These are phyloP conservation scores for Tor tambroides DNA, from an alignment of 2,113 vertebrate genomes.

Conservation along the genomic window DNA sequence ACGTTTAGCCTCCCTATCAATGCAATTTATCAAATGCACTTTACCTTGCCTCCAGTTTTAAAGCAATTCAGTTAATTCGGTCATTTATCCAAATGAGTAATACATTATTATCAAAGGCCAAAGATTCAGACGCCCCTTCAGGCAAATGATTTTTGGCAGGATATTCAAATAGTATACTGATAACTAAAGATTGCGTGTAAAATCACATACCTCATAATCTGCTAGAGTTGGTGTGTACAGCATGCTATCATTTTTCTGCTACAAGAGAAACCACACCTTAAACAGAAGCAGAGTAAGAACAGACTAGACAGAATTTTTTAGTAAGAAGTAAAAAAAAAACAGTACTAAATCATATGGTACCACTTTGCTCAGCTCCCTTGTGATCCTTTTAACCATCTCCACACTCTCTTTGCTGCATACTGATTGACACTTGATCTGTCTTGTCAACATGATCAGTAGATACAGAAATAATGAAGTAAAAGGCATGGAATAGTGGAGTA, in stretches of 20 bases:
- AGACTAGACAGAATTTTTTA: too few relatives aligned
- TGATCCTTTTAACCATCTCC: background rate
- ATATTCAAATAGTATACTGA: background rate
- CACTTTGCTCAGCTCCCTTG: background rate
- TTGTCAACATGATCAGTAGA: conserved; percentile 30
- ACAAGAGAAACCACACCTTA: conserved; percentile 11
- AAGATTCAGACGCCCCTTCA: background rate
- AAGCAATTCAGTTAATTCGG: background rate
- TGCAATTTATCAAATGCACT: background rate
- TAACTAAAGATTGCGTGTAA: background rate
- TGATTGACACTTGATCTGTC: conserved; percentile 32
- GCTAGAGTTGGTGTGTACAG: conserved; percentile 66
- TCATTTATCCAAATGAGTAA: background rate
- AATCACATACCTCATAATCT: conserved; percentile 63
- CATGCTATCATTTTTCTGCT: conserved; percentile 53
- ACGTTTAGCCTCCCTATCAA: background rate
- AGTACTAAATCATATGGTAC: background rate
- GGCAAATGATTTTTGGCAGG: background rate
- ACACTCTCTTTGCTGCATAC: conserved; percentile 21
- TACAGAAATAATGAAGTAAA: conserved; percentile 24
- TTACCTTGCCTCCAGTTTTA: too few relatives aligned
- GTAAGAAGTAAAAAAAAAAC: background rate
- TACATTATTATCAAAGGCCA: background rate
- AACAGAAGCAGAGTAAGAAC: background rate
- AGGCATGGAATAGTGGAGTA: conserved; percentile 29